Base-by-base conservation (phyloP, 2,888 invertebrate genomes). In the Mimachlamys varia region DNA sequence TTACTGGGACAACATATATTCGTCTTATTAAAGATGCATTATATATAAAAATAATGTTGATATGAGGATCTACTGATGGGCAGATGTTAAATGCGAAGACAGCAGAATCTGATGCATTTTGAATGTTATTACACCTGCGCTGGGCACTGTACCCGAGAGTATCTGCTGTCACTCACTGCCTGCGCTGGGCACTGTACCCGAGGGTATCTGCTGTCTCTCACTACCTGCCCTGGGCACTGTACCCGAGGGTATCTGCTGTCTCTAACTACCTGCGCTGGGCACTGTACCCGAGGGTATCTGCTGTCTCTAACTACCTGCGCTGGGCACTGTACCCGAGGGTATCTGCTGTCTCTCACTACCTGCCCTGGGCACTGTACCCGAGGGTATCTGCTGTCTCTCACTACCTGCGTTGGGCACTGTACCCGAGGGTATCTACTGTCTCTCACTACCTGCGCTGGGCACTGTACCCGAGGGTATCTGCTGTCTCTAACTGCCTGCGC, bases 131-230 rank as follows among this genome's bases (percentile, higher is more conserved):
- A 58, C 58, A 58, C 15, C 22, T 58, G 58, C 1, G 27, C 0
- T 33, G 22, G 76, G 27, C 22, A 10, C 27, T 76, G 33, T 76
- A 76, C 76, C 76, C 76, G 33, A 33, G 33, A 33, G 22, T 76
- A 76, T 76, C 76, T 33, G 33, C 15, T 76, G 76, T 76, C 76
- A 33, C 76, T 76, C 76, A 76, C 76, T 22, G 33, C 0, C 76
- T 76, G n/a, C n/a, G n/a, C n/a, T n/a, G n/a, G n/a, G 27, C 22
- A 10, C 27, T 76, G 33, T 76, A 76, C 76, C 76, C 76, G 33
- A 33, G 33, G 76, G 22, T 76, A 76, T 76, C 76, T 33, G 33
- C 15, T 76, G 76, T 76, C 76, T 76, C 76, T 76, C 76, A 76
- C 76, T 22, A 13, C 0, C 76, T 76, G 33, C 12, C 33, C 76